These are phyloP conservation scores for Pocillopora grandis DNA, from an alignment of 92 coral and sea anemone genomes.

Conservation along the genomic window DNA sequence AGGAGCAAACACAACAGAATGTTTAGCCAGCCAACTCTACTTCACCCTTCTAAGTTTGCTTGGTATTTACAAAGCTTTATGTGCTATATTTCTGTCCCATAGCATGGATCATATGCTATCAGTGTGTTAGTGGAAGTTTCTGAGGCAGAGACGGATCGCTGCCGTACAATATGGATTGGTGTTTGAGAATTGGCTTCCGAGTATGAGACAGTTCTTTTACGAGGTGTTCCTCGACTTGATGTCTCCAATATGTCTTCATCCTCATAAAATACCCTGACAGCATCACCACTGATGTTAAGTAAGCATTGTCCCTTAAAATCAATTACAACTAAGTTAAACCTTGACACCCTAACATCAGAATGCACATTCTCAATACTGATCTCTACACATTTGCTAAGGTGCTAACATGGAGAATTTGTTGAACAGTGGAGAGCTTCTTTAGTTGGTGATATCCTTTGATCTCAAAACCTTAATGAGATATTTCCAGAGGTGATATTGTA, in stretches of 20 bases:
- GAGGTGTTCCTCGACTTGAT: conserved; percentile 59
- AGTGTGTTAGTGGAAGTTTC: conserved; percentile 28
- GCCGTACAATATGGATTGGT: conserved; percentile 53
- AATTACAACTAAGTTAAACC: too few relatives aligned
- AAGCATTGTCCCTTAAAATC: conserved; percentile 86
- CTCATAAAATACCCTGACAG: conserved; percentile 78
- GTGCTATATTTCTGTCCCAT: conserved; percentile 37
- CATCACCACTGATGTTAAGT: conserved; percentile 92
- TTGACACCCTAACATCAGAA: neutral
- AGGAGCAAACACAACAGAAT: too few relatives aligned
- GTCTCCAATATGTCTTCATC: conserved; percentile 68
- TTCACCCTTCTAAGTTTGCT: neutral
- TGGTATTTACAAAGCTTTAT: neutral
- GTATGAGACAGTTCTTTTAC: conserved; percentile 70
- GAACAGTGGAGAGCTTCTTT: too few relatives aligned
- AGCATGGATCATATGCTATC: conserved; percentile 7
- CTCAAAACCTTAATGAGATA: too few relatives aligned
- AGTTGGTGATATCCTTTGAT: too few relatives aligned
- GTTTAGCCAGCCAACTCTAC: too few relatives aligned
- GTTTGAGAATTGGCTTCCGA: conserved; percentile 60
- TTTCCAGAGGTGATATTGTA: too few relatives aligned
- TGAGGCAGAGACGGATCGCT: conserved; percentile 68
- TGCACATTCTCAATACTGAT: too few relatives aligned
- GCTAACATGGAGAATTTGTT: too few relatives aligned
- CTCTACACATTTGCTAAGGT: too few relatives aligned